Evolutionary conservation across 2,113 vertebrate genomes (phyloP).

Genomic region (Misgurnus mizolepis): DNA sequence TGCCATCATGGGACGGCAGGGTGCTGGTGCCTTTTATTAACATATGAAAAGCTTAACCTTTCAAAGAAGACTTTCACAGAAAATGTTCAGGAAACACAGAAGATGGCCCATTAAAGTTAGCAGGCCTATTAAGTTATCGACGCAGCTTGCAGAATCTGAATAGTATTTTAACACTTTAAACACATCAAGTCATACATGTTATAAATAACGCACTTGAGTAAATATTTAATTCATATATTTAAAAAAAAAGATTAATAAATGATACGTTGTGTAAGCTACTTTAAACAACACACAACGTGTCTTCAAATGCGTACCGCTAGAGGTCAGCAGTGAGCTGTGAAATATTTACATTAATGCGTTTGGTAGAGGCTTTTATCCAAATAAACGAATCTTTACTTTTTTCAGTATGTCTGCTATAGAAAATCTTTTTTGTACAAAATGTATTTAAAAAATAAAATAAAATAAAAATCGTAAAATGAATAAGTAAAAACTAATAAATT

Average conservation of each 20-base stretch:
- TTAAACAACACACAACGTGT: not conserved
- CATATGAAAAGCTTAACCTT: conserved; percentile 30
- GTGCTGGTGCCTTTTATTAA: conserved; percentile 25
- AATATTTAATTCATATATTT: not conserved
- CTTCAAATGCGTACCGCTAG: not conserved
- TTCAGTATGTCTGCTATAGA: no score
- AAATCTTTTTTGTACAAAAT: no score
- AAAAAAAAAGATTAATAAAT: not conserved
- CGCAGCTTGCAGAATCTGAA: no score
- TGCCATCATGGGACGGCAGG: conserved; percentile 8
- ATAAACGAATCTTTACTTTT: no score
- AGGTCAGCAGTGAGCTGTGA: not conserved
- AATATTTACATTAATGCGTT: no score
- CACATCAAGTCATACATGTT: not conserved
- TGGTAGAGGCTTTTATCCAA: no score
- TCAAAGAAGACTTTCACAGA: conserved; percentile 16
- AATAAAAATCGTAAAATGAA: no score
- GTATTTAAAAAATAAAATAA: no score
- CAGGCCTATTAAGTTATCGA: no score
- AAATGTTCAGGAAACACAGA: not conserved
- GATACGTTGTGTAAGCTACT: no score
- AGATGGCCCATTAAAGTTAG: not conserved
- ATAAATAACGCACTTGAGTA: not conserved
- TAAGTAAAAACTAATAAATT: no score
- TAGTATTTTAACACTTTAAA: no score